Conservation (phyloP, 2,888 invertebrate genomes). For the Aradus depressus region DNA sequence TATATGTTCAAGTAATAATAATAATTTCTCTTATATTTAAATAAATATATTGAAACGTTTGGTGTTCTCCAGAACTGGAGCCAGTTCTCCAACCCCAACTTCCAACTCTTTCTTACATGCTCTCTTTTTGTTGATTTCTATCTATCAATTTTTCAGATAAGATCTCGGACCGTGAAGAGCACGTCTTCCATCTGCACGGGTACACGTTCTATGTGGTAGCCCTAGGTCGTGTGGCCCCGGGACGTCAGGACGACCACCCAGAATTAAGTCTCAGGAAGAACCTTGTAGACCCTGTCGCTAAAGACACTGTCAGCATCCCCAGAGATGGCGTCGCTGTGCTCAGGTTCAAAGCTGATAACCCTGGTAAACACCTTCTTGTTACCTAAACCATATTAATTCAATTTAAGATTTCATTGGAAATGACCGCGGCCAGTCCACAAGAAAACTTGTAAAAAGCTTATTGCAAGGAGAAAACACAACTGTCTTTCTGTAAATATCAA, state of each 20-base stretch:
- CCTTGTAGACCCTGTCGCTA: conserved; percentile 48
- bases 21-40: neutral
- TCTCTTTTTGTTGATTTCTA: neutral
- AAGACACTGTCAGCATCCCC: conserved; percentile 64
- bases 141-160: conserved; percentile 19
- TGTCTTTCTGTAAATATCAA: too few species aligned
- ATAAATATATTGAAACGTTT: too few species aligned
- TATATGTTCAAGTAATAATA: neutral
- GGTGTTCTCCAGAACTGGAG: too few species aligned
- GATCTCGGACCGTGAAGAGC: conserved; percentile 38
- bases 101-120: conserved; percentile 12
- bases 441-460: too few species aligned
- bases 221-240: conserved; percentile 41
- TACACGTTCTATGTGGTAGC: conserved; percentile 59
- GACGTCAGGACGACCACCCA: conserved; percentile 47
- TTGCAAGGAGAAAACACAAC: too few species aligned
- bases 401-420: too few species aligned
- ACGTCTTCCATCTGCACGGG: conserved; percentile 66
- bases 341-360: conserved; percentile 63
- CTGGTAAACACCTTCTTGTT: too few species aligned
- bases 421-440: too few species aligned
- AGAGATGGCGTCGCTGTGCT: conserved; percentile 56
- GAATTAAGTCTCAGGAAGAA: conserved; percentile 47
- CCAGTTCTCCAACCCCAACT: neutral
- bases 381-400: too few species aligned